These are phyloP conservation scores for Oncorhynchus masou DNA, from an alignment of 2,113 vertebrate species.

Conservation along the genomic window DNA sequence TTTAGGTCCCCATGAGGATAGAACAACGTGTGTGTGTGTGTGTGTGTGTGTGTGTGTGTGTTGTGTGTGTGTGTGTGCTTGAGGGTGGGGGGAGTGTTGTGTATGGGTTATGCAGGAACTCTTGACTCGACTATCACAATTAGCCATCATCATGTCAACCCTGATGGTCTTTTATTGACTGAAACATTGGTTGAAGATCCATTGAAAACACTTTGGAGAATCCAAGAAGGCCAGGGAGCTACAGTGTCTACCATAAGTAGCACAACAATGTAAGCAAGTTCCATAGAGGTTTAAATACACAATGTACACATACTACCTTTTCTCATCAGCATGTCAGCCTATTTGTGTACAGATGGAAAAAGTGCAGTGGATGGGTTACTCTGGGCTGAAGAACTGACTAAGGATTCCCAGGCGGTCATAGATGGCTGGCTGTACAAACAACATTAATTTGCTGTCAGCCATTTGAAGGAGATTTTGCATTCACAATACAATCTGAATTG, in stretches of 20 bases:
- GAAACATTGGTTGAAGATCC: too few species aligned
- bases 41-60: too few species aligned
- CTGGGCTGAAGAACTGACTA: slow-evolving; percentile 47
- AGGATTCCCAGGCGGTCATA: slow-evolving; percentile 50
- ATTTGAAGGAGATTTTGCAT: slow-evolving; percentile 57
- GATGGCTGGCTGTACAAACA: slow-evolving; percentile 61
- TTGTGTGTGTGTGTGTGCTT: too few species aligned
- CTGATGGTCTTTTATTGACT: too few species aligned
- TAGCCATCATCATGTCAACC: too few species aligned
- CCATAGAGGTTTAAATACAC: background rate
- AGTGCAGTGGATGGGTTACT: slow-evolving; percentile 45
- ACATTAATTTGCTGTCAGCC: slow-evolving; percentile 44
- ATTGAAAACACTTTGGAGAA: too few species aligned
- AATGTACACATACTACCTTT: slow-evolving; percentile 6
- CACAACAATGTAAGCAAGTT: background rate
- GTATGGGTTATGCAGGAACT: too few species aligned
- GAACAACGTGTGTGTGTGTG: too few species aligned
- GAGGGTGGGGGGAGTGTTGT: too few species aligned
- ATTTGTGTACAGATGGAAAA: slow-evolving; percentile 41
- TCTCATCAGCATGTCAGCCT: slow-evolving; percentile 38
- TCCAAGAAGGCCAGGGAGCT: background rate
- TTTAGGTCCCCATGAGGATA: too few species aligned
- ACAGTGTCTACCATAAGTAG: background rate
- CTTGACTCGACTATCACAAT: too few species aligned
- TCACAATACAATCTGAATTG: slow-evolving; percentile 47